Evolutionary conservation across 2,888 invertebrate genomes (phyloP).

Genomic region (Perdita meconis): DNA sequence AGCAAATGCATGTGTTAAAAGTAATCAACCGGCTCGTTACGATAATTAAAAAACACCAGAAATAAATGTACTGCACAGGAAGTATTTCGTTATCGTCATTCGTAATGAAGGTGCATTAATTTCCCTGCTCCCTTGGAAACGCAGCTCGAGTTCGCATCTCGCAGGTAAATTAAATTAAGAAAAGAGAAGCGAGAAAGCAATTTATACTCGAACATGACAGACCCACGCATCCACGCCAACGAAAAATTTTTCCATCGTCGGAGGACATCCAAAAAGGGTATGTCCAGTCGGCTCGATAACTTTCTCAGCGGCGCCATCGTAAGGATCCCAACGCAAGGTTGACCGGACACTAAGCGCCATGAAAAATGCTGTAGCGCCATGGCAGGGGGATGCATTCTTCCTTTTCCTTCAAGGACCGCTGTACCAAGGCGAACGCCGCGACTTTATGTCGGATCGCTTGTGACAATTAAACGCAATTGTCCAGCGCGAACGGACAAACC

Average conservation of each 20-base stretch:
- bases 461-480: slow-evolving; percentile 33
- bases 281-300: slow-evolving; percentile 54
- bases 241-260: slow-evolving; percentile 1
- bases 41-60: too few species aligned
- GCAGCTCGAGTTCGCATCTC: background rate
- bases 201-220: background rate
- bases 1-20: too few species aligned
- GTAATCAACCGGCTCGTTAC: too few species aligned
- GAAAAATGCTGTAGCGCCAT: slow-evolving; percentile 40
- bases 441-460: slow-evolving; percentile 13
- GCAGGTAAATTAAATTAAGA: background rate
- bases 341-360: slow-evolving; percentile 31
- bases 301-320: slow-evolving; percentile 42
- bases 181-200: background rate
- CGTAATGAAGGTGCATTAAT: background rate
- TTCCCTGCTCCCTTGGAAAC: background rate
- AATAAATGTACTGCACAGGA: too few species aligned
- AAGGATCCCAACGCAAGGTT: slow-evolving; percentile 42
- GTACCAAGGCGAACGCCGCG: slow-evolving; percentile 7
- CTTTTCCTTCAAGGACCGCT: slow-evolving; percentile 32
- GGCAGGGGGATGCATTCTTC: slow-evolving; percentile 28
- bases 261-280: slow-evolving; percentile 17
- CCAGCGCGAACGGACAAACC: slow-evolving; percentile 3
- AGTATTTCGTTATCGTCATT: background rate
- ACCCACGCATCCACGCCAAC: too few species aligned